A percentile compares a stretch with the other conserved stretches of the same genome.
These are phyloP conservation scores for Kryptopterus vitreolus DNA, from an alignment of 2,797 vertebrate species.

Conservation along the genomic window DNA sequence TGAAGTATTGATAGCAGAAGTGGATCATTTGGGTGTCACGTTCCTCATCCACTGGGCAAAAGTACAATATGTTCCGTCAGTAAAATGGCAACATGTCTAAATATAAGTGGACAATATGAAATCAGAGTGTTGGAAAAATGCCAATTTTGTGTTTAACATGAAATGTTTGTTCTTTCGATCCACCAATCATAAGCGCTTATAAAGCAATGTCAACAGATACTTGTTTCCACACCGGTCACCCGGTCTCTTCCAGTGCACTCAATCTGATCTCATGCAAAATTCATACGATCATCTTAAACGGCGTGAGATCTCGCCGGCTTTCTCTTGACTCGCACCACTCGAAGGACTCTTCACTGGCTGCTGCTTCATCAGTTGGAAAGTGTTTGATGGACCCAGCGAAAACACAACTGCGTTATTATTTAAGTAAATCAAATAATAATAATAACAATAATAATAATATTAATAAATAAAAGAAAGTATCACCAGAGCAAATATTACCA, in stretches of 20 bases:
- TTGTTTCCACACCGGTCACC: neutral
- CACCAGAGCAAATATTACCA: neutral
- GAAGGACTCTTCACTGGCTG: slow-evolving; percentile 3
- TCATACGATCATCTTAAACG: slow-evolving; percentile 5
- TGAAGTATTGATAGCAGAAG: neutral
- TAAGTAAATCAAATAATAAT: neutral
- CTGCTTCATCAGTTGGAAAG: neutral
- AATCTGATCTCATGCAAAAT: slow-evolving; percentile 19
- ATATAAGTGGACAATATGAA: neutral
- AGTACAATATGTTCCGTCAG: neutral
- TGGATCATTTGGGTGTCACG: neutral
- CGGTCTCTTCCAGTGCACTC: neutral
- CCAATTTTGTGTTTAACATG: too few relatives aligned
- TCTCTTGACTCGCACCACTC: slow-evolving; percentile 8
- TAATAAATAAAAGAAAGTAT: too few relatives aligned
- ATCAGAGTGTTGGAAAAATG: neutral
- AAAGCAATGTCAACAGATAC: slow-evolving; percentile 12
- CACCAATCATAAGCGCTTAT: slow-evolving; percentile 1
- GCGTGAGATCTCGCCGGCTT: slow-evolving; percentile 3
- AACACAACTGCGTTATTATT: neutral
- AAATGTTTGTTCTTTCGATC: slow-evolving; percentile 3
- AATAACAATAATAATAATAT: too few relatives aligned
- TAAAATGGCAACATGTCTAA: slow-evolving; percentile 5
- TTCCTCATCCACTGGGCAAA: neutral
- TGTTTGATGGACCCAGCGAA: slow-evolving; percentile 2